Base-by-base conservation (phyloP, 2,113 vertebrate species). In the Gasterosteus aculeatus region DNA sequence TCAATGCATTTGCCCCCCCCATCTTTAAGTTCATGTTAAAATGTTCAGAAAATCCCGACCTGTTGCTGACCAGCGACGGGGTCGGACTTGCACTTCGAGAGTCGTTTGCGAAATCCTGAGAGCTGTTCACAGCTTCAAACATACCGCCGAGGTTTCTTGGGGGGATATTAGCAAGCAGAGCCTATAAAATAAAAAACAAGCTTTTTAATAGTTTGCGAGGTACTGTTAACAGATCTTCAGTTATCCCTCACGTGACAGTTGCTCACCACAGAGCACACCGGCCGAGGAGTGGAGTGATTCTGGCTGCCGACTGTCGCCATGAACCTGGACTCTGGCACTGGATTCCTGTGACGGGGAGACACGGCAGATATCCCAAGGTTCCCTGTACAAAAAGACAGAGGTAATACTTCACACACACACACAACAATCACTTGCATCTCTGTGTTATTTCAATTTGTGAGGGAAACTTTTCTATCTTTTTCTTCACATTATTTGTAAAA, bases 221-320 rank as follows among this genome's bases (percentile, higher is more conserved):
- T 22, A n/a, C 18, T 38, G 3, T 26, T 33, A 35, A 46, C 3
- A 19, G 1, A 6, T 38, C 26, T 54, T 2, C 0, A 18, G 42
- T 3, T 16, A 10, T 16, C 29, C 0, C 22, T 33, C 3, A 4
- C 33, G 2, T 5, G 9, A 46, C 10, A n/a, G 38, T 16, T 39
- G 42, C 87, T 92, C 66, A 94, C 94, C 60, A 26, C 59, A 53
- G 89, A 85, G 5, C 81, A 22, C 47, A 63, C 10, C 11, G 42
- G 61, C 57, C 83, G 70, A 12, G 92, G 88, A 11, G 91, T 91
- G 15, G 91, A 93, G 63, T 93, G 87, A 68, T 3, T 83, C 0
- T 44, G 72, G 3, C 79, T 70, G 9, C 42, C 61, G 7, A 67
- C 61, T 1, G 77, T 41, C 0, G 77, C 58, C 7, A 35, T 35